A percentile compares a stretch with the other conserved stretches of the same genome.
These are phyloP conservation scores for Heterotis niloticus DNA, from an alignment of 2,113 vertebrate species.

Conservation along the genomic window DNA sequence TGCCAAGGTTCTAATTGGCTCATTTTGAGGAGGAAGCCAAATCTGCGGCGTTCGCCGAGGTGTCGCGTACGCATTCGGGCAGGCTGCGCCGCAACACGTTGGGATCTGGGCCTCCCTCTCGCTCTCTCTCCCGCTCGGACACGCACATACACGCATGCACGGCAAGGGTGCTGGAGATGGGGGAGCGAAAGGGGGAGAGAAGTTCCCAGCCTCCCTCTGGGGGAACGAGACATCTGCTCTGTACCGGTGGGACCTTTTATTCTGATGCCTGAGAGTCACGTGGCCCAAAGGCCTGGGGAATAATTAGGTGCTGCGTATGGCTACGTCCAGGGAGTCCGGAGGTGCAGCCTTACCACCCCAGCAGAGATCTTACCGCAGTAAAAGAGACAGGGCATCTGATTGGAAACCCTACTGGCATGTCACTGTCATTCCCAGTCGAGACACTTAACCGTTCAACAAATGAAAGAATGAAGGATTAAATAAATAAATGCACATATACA, in stretches of 20 bases:
- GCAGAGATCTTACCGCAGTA: too few species aligned
- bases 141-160: not conserved
- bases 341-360: too few species aligned
- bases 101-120: not conserved
- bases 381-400: not conserved
- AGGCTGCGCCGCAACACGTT: not conserved
- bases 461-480: not conserved
- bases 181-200: not conserved
- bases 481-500: not conserved
- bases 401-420: not conserved
- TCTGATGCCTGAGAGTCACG: too few species aligned
- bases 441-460: not conserved
- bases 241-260: not conserved
- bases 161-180: not conserved
- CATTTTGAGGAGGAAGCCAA: not conserved
- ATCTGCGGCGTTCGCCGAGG: not conserved
- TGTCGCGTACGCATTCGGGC: not conserved
- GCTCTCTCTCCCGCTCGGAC: not conserved
- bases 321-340: not conserved
- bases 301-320: not conserved
- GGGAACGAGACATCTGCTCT: not conserved
- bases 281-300: not conserved
- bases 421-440: not conserved
- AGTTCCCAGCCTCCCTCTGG: not conserved
- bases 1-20: conserved; percentile 15